Evolutionary conservation across 2,113 vertebrate species (phyloP).

Genomic region (Sebastes schlegelii): DNA sequence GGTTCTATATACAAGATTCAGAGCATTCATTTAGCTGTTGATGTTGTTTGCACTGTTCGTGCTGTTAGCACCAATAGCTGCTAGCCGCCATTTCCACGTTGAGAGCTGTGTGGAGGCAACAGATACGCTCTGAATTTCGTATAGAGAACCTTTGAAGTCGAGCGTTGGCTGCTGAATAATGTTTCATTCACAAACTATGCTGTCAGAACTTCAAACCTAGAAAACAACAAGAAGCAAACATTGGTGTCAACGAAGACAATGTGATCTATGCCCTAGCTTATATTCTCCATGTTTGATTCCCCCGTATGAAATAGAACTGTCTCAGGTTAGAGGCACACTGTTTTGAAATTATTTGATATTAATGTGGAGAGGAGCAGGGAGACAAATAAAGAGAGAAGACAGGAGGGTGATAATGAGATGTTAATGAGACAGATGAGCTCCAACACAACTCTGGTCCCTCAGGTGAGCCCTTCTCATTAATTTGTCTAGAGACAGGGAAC

Average conservation of each 20-base stretch:
- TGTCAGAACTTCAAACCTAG: neutral
- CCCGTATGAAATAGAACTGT: neutral
- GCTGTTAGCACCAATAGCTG: neutral
- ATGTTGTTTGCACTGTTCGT: neutral
- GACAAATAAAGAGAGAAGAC: slow-evolving; percentile 49
- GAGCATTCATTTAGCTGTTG: neutral
- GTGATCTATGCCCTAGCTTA: neutral
- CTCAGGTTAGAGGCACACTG: neutral
- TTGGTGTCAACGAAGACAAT: neutral
- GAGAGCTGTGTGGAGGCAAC: neutral
- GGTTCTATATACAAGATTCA: neutral
- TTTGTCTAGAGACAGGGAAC: slow-evolving; percentile 55
- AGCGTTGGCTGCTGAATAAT: neutral
- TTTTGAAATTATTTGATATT: slow-evolving; percentile 49
- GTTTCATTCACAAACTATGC: neutral
- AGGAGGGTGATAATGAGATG: slow-evolving; percentile 75
- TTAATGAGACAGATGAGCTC: slow-evolving; percentile 77
- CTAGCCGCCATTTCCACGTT: neutral
- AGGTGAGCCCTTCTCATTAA: slow-evolving; percentile 77
- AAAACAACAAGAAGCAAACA: neutral
- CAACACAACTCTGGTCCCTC: slow-evolving; percentile 69
- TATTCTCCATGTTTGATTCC: neutral
- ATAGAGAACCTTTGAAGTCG: neutral
- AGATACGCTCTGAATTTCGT: neutral
- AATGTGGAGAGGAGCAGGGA: slow-evolving; percentile 12